Conservation (phyloP, 2,113 vertebrate genomes). For the Prinia subflava region DNA sequence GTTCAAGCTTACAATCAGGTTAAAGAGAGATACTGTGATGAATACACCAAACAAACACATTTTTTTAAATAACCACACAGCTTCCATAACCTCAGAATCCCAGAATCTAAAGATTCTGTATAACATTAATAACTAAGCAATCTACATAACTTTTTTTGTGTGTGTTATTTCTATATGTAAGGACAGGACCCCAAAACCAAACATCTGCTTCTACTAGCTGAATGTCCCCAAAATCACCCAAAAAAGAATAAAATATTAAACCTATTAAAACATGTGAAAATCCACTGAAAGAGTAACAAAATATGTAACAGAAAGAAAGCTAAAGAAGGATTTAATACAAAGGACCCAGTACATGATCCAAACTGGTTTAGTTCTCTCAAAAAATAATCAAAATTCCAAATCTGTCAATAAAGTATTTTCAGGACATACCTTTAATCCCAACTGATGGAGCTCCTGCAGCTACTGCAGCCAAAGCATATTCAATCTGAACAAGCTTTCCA, state of each 20-base stretch:
- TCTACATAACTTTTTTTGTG: not conserved
- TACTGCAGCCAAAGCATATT: constrained; percentile 97
- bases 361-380: not conserved
- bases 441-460: constrained; percentile 97
- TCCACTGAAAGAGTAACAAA: not conserved
- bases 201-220: not conserved
- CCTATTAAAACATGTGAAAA: not conserved
- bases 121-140: not conserved
- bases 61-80: not conserved
- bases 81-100: not conserved
- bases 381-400: not conserved
- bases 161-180: not conserved
- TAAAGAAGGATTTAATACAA: not conserved
- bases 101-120: not conserved
- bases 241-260: not conserved
- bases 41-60: not conserved
- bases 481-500: constrained; percentile 98
- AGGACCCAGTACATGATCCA: not conserved
- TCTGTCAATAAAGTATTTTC: not conserved
- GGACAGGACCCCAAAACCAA: not conserved
- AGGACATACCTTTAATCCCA: constrained; percentile 92
- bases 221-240: not conserved
- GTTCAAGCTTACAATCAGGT: not conserved
- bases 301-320: not conserved
- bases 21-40: not conserved